phyloP scores from a whole-genome alignment of 2,113 vertebrate genomes.

The Plestiodon gilberti region DNA sequence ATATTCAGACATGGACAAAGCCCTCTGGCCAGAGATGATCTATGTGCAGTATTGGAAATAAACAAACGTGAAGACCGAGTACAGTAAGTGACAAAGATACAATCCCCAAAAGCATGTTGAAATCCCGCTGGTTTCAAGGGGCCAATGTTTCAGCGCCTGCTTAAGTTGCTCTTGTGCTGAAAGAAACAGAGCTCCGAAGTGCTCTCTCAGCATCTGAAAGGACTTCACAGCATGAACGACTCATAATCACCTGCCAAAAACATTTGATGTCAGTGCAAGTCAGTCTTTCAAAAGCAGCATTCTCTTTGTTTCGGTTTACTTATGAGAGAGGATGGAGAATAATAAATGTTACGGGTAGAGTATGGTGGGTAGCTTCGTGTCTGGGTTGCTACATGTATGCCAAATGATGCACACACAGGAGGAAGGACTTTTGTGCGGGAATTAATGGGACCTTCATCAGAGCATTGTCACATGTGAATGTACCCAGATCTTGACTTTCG shows the following conservation, averaged over 20 bases:
- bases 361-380: no score
- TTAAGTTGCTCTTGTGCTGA: no score
- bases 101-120: no score
- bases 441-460: not conserved
- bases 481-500: no score
- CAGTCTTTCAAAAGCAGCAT: not conserved
- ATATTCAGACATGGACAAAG: not conserved
- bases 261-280: no score
- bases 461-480: not conserved
- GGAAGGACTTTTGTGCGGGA: no score
- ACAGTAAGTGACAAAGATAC: not conserved
- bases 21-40: not conserved
- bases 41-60: not conserved
- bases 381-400: not conserved
- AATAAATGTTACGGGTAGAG: no score
- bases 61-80: not conserved
- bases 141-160: not conserved
- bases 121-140: no score
- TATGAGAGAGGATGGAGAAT: not conserved
- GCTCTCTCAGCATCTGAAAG: not conserved
- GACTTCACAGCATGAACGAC: not conserved
- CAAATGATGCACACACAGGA: not conserved
- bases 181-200: not conserved
- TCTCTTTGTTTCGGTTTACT: not conserved
- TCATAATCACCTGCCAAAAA: not conserved